Evolutionary conservation across 2,113 vertebrate genomes (phyloP), one percentile per base, ranked within the genome.

Genomic region (Actinemys pallida): DNA sequence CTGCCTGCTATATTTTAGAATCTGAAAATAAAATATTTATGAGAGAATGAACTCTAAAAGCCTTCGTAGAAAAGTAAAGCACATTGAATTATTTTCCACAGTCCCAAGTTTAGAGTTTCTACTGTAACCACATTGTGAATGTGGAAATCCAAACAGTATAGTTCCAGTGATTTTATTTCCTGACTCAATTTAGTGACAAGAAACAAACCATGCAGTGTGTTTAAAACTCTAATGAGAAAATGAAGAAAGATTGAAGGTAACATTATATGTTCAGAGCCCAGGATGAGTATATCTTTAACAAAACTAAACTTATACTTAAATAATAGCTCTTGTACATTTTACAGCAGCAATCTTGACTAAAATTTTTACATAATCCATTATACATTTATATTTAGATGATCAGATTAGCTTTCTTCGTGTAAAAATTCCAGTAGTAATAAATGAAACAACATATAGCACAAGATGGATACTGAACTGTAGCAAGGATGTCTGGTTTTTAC

Each of bases 301-400:
- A 95, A 95, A 86, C 81, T 81, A 62, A 95, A 75, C 2, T 17
- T 47, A 5, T 45, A 56, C 25, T 2, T 83, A n/a, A 95, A 83
- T 42, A 93, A 81, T 47, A n/a, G 31, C 10, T 93, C 57, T 89
- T 24, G 6, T 86, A 12, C 13, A 31, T 93, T 96, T 86, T 54
- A 20, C n/a, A 93, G 84, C 2, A 84, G 49, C 53, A 45, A 83
- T 6, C 82, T 54, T 31, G 1, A 75, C 87, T 10, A 42, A 87
- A 87, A 27, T 56, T 86, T 81, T 90, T 85, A 0, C 14, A 84
- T 90, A 92, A 69, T 69, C 1, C 7, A 29, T 50, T 87, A 49
- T 72, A 7, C 35, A 50, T 96, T 97, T 93, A 6, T 92, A 86
- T 92, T 93, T 92, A 93, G 96, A 89, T 90, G 90, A 65, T 42